Conservation (phyloP, 2,113 vertebrate genomes). For the Anolis sagrei region DNA sequence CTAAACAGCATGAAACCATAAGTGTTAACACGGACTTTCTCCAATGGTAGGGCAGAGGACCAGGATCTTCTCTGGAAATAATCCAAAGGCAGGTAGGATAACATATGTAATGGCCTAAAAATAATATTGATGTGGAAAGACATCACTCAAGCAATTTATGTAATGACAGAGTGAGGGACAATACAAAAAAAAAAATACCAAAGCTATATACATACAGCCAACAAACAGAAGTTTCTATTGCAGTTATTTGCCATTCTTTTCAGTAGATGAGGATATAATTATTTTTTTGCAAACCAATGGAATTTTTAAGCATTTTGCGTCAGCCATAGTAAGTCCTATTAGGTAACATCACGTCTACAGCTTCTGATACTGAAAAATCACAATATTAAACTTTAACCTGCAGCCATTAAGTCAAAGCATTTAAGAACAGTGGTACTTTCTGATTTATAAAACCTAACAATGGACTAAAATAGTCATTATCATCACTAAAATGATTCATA, state of each 20-base stretch:
- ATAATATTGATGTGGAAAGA: slow-evolving; percentile 7
- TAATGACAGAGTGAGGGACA: background rate
- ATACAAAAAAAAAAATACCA: background rate
- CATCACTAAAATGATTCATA: background rate
- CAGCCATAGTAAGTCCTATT: background rate
- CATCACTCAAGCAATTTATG: background rate
- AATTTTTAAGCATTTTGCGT: background rate
- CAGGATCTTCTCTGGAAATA: slow-evolving; percentile 17
- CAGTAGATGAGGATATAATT: background rate
- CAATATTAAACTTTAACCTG: background rate
- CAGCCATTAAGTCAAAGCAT: background rate
- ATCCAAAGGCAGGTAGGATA: background rate
- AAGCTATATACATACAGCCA: background rate
- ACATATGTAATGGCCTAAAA: slow-evolving; percentile 23
- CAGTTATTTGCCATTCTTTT: background rate
- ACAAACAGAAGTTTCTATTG: background rate
- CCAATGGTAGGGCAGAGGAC: slow-evolving; percentile 5
- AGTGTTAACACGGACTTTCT: slow-evolving; percentile 52
- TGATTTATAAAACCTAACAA: background rate
- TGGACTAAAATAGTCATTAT: background rate
- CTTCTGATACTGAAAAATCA: background rate
- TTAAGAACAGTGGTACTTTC: background rate
- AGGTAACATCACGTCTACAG: background rate
- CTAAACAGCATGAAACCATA: slow-evolving; percentile 54
- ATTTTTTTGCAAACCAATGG: background rate